A percentile compares a stretch with the other conserved stretches of the same genome.
Conservation (phyloP, 2,113 vertebrate genomes). For the Gallinago jamesoni region DNA sequence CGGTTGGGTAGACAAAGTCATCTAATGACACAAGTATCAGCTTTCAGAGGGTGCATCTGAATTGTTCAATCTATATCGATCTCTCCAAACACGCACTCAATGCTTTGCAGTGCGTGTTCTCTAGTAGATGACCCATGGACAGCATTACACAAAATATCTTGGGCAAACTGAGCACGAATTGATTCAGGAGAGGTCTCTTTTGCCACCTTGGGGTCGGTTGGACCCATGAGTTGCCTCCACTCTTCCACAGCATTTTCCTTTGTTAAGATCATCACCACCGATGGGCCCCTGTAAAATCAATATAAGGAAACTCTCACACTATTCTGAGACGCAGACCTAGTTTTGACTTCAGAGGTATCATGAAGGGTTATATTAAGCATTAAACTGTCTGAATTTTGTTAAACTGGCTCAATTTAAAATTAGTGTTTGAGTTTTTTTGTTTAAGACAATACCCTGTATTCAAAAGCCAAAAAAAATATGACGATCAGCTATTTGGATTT, state of each 20-base stretch:
- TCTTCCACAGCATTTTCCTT: slow-evolving; percentile 72
- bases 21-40: not conserved
- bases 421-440: not conserved
- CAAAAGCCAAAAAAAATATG: not conserved
- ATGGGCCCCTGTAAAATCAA: slow-evolving; percentile 54
- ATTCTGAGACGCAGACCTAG: not conserved
- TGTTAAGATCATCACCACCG: slow-evolving; percentile 61
- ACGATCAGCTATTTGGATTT: not conserved
- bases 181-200: slow-evolving; percentile 35
- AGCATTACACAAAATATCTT: slow-evolving; percentile 58
- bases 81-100: slow-evolving; percentile 52
- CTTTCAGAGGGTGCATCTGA: not conserved
- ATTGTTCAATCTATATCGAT: slow-evolving; percentile 12
- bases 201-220: slow-evolving; percentile 34
- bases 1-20: not conserved
- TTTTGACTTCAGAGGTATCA: not conserved
- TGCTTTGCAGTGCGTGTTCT: slow-evolving; percentile 27
- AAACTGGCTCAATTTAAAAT: not conserved
- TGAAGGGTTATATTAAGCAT: not conserved
- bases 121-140: slow-evolving; percentile 52
- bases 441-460: not conserved
- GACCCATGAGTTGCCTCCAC: slow-evolving; percentile 66
- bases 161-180: slow-evolving; percentile 61
- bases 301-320: not conserved
- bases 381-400: not conserved